Evolutionary conservation across 2,888 invertebrate species (phyloP).

Genomic region (Aleiodes alternator): DNA sequence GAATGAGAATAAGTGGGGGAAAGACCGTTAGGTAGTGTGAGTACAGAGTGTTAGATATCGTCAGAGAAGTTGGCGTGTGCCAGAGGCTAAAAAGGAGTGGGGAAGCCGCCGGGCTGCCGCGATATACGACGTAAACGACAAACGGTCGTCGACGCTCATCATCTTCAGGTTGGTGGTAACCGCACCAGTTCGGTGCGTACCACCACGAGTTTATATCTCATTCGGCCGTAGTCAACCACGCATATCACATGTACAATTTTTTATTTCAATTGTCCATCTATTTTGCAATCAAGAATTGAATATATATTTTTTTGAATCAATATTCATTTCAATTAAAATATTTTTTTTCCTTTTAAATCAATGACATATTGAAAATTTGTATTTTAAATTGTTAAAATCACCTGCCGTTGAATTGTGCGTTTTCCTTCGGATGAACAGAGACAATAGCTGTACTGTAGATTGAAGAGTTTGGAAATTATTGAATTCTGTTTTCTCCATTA

Average conservation of each 20-base stretch:
- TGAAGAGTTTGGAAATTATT: too few relatives aligned
- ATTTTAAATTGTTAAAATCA: slow-evolving; percentile 1
- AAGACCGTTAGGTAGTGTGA: slow-evolving; percentile 30
- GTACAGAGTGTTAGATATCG: slow-evolving; percentile 45
- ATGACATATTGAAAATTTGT: neutral
- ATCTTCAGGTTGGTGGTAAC: slow-evolving; percentile 70
- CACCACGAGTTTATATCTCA: slow-evolving; percentile 71
- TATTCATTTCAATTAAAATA: slow-evolving; percentile 12
- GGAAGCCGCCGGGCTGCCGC: slow-evolving; percentile 52
- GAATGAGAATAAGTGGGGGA: slow-evolving; percentile 32
- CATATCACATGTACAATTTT: slow-evolving; percentile 33
- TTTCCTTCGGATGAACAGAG: too few relatives aligned
- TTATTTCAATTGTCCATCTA: neutral
- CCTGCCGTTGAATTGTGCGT: neutral
- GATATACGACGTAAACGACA: slow-evolving; percentile 60
- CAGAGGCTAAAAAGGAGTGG: slow-evolving; percentile 24
- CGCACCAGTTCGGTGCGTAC: slow-evolving; percentile 57
- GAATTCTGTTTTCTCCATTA: neutral
- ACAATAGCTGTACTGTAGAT: too few relatives aligned
- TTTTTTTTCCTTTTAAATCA: too few relatives aligned
- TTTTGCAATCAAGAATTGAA: slow-evolving; percentile 10
- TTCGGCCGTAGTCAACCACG: slow-evolving; percentile 72
- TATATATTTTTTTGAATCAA: slow-evolving; percentile 31
- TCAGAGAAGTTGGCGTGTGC: slow-evolving; percentile 17
- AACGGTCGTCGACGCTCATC: slow-evolving; percentile 55